Percentiles rank a stretch among this genome's conserved stretches.
These are phyloP conservation scores for Diaprepes abbreviatus DNA, from an alignment of 2,888 invertebrate genomes.

Conservation along the genomic window DNA sequence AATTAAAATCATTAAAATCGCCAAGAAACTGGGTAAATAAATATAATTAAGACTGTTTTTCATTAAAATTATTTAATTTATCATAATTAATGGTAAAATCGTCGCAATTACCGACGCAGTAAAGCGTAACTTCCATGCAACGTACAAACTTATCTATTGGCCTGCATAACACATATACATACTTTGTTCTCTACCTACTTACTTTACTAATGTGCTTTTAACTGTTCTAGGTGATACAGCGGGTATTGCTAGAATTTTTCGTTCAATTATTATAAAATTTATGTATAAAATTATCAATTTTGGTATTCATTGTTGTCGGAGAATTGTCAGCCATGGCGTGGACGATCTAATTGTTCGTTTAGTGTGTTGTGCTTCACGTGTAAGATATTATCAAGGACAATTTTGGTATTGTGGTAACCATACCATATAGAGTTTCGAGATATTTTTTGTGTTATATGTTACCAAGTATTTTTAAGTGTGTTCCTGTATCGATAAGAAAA, in stretches of 20 bases:
- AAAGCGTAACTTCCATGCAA: conserved; percentile 43
- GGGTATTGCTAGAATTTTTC: conserved; percentile 25
- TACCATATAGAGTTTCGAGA: too few relatives aligned
- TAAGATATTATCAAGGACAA: too few relatives aligned
- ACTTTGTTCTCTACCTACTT: conserved; percentile 12
- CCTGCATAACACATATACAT: conserved; percentile 35
- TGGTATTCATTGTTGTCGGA: too few relatives aligned
- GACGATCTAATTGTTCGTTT: too few relatives aligned
- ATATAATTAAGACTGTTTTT: conserved; percentile 1
- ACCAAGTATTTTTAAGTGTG: too few relatives aligned
- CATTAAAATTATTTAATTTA: conserved; percentile 14
- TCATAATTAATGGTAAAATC: conserved; percentile 18
- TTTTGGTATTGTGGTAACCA: too few relatives aligned
- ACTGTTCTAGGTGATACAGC: conserved; percentile 25
- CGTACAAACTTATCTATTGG: conserved; percentile 21
- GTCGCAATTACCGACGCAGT: conserved; percentile 20
- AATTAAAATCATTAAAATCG: not conserved
- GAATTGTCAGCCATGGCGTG: too few relatives aligned
- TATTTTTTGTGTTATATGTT: too few relatives aligned
- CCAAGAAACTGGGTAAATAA: not conserved
- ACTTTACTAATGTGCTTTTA: conserved; percentile 31
- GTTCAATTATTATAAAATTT: not conserved
- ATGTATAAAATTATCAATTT: too few relatives aligned
- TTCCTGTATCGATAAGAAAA: too few relatives aligned
- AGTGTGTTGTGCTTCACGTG: too few relatives aligned